Evolutionary conservation across 2,888 invertebrate species (phyloP).

Genomic region (Onchidella celtica): DNA sequence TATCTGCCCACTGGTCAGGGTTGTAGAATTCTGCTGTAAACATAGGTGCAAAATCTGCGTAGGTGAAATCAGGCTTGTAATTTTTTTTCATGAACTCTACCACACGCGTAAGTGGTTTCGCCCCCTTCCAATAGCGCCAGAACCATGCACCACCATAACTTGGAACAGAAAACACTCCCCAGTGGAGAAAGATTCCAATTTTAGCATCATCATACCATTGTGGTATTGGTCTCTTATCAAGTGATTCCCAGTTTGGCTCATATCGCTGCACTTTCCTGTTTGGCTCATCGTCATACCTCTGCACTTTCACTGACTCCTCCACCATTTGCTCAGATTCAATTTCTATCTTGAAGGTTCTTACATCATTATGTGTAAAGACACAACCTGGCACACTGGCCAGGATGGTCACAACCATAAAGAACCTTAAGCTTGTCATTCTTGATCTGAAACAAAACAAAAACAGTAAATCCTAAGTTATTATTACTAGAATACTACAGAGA

Average conservation of each 20-base stretch:
- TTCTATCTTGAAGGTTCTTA: too few species aligned
- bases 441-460: too few species aligned
- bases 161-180: slow-evolving; percentile 79
- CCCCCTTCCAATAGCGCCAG: slow-evolving; percentile 75
- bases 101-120: slow-evolving; percentile 53
- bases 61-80: slow-evolving; percentile 91
- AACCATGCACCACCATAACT: slow-evolving; percentile 85
- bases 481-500: too few species aligned
- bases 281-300: too few species aligned
- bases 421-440: too few species aligned
- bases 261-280: too few species aligned
- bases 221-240: slow-evolving; percentile 80
- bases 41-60: slow-evolving; percentile 93
- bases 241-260: slow-evolving; percentile 78
- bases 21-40: slow-evolving; percentile 94
- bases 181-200: slow-evolving; percentile 81
- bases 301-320: too few species aligned
- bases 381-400: too few species aligned
- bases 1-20: slow-evolving; percentile 90
- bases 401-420: too few species aligned
- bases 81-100: slow-evolving; percentile 88
- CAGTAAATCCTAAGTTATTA: too few species aligned
- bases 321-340: too few species aligned
- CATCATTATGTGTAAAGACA: too few species aligned
- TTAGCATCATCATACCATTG: slow-evolving; percentile 81